A percentile compares a stretch with the other conserved stretches of the same genome.
These are phyloP conservation scores for Belonocnema kinseyi DNA, from an alignment of 1,140 invertebrate species.

Conservation along the genomic window DNA sequence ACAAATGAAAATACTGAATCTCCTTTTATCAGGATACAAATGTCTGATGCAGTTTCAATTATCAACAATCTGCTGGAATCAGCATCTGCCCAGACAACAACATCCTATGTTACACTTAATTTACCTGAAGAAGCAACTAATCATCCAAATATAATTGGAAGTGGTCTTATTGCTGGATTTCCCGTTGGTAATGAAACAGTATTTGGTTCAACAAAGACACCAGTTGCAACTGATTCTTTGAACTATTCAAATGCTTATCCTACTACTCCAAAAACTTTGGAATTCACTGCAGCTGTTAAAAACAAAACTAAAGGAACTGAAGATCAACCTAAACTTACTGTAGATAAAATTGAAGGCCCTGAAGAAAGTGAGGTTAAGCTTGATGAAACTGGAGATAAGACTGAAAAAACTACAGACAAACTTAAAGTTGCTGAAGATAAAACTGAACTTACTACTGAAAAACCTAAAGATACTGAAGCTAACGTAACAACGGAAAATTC, in stretches of 20 bases:
- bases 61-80: constrained; percentile 63
- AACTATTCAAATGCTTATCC: not conserved
- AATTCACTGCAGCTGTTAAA: not conserved
- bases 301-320: not conserved
- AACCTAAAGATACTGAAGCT: constrained; percentile 7
- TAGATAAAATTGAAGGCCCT: not conserved
- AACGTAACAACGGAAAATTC: constrained; percentile 9
- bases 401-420: not conserved
- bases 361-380: constrained; percentile 29
- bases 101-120: constrained; percentile 43
- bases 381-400: not conserved
- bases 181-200: constrained; percentile 29
- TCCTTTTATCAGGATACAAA: constrained; percentile 62
- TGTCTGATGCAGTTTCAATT: constrained; percentile 58
- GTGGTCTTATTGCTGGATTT: constrained; percentile 67
- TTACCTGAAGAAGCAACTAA: constrained; percentile 50
- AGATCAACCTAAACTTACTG: not conserved
- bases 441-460: constrained; percentile 28
- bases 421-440: constrained; percentile 25
- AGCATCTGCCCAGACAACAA: constrained; percentile 38
- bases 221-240: not conserved
- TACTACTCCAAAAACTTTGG: not conserved
- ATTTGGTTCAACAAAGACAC: not conserved
- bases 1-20: constrained; percentile 53
- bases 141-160: constrained; percentile 57